phyloP scores from a whole-genome alignment of 1,140 invertebrate species.

The Asobara japonica region DNA sequence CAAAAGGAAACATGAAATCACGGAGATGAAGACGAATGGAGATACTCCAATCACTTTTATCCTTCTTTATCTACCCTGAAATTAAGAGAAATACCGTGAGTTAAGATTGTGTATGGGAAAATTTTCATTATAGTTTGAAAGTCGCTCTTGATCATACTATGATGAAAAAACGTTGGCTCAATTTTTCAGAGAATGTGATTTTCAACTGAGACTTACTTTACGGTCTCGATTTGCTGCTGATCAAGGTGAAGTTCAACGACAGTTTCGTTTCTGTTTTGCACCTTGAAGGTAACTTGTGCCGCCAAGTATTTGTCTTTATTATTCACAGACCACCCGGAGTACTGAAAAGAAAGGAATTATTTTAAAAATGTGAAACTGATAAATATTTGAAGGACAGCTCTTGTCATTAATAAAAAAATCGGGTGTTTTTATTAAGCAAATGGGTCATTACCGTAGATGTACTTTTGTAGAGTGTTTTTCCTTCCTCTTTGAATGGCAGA shows the following conservation, averaged over 20 bases:
- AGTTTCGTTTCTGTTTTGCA: conserved; percentile 67
- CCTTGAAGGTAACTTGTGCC: conserved; percentile 66
- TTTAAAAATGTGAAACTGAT: conserved; percentile 16
- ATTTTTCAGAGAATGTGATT: not conserved
- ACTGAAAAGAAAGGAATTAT: conserved; percentile 64
- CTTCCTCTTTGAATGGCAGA: conserved; percentile 76
- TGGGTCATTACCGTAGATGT: conserved; percentile 74
- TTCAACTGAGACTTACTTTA: conserved; percentile 50
- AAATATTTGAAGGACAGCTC: no score
- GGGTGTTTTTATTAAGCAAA: not conserved
- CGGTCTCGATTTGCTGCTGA: conserved; percentile 52
- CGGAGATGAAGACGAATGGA: conserved; percentile 48
- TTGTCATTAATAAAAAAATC: not conserved
- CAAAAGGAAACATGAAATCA: conserved; percentile 58
- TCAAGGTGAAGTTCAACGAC: conserved; percentile 67
- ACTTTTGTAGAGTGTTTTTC: conserved; percentile 77
- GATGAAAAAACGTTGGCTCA: not conserved
- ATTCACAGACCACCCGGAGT: conserved; percentile 75
- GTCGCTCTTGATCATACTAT: not conserved
- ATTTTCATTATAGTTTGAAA: not conserved
- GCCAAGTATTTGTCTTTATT: conserved; percentile 74
- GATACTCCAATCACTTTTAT: conserved; percentile 50
- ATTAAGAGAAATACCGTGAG: conserved; percentile 33
- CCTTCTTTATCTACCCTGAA: conserved; percentile 61
- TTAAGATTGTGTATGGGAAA: not conserved